phyloP scores from a whole-genome alignment of 2,888 invertebrate genomes.

The Parnassius glacialis region DNA sequence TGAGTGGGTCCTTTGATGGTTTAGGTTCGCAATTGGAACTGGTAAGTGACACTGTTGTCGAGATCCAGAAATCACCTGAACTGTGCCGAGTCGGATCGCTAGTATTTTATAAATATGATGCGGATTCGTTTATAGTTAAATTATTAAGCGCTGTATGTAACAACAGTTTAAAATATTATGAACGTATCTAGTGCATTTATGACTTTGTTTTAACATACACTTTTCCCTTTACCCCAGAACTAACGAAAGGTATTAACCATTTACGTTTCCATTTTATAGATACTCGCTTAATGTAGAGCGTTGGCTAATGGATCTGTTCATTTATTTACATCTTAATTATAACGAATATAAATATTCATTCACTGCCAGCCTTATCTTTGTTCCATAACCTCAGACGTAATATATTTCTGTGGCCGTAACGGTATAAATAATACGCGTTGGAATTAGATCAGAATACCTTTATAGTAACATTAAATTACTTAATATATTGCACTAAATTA shows the following conservation, averaged over 20 bases:
- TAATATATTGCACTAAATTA: constrained; percentile 23
- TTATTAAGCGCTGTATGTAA: too few relatives aligned
- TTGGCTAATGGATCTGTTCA: constrained; percentile 58
- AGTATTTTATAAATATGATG: too few relatives aligned
- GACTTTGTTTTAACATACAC: constrained; percentile 20
- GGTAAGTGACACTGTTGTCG: too few relatives aligned
- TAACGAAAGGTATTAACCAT: constrained; percentile 36
- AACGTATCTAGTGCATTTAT: constrained; percentile 4
- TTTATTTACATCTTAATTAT: constrained; percentile 67
- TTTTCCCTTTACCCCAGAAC: constrained; percentile 30
- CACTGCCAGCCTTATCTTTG: constrained; percentile 51
- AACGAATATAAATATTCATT: constrained; percentile 63
- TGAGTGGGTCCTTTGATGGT: too few relatives aligned
- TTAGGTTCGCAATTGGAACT: too few relatives aligned
- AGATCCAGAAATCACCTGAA: too few relatives aligned
- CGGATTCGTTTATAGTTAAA: too few relatives aligned
- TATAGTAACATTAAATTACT: constrained; percentile 34
- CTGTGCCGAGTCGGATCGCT: too few relatives aligned
- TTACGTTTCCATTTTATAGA: constrained; percentile 37
- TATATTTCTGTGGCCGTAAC: constrained; percentile 35
- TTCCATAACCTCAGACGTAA: constrained; percentile 53
- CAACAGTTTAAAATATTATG: background rate
- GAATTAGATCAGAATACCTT: constrained; percentile 43
- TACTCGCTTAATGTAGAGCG: constrained; percentile 43
- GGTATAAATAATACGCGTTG: constrained; percentile 47